Base-by-base conservation (phyloP, 1,140 invertebrate species). In the Spodoptera litura region DNA sequence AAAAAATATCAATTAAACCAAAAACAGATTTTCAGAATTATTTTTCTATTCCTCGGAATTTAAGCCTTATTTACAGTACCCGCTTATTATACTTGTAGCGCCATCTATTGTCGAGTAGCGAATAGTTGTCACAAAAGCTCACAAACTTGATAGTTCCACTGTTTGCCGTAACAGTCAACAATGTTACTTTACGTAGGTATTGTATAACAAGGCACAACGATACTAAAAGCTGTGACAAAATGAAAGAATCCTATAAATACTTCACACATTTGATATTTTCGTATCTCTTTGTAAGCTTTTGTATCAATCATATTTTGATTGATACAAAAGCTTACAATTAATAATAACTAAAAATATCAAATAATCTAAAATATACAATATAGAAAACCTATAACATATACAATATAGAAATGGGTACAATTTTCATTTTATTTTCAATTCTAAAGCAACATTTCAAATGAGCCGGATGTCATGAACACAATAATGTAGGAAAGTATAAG, bases 41-140 rank as follows among this genome's bases (percentile, higher is more conserved):
- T n/a, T 20, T 20, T 20, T 20, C 20, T 20, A 20, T 20, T 20
- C 20, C 20, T 0, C 20, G 20, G 20, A 20, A 44, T 44, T 44
- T 44, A 44, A 9, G 3, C 38, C 6, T 9, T 44, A 4, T 44
- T 44, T 44, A 44, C 9, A 44, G 3, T 44, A 2, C 5, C 12
- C 5, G 56, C 27, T 61, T 59, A 3, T 13, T 20, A 56, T 56
- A 51, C n/a, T 6, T 58, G 49, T 66, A 81, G 73, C 85, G 87
- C 85, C 87, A 88, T 83, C 84, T 87, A 51, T 81, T 82, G 56
- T 66, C 52, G 59, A 83, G 79, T 88, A 87, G 87, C 73, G 31
- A 27, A 64, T 61, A 78, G 49, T 66, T 12, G 5, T 5, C 10
- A 52, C 25, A 64, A 62, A 53, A 75, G 27, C 49, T 64, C n/a